phyloP scores from a whole-genome alignment of 2,888 invertebrate genomes.

The Hypercompe scribonia region DNA sequence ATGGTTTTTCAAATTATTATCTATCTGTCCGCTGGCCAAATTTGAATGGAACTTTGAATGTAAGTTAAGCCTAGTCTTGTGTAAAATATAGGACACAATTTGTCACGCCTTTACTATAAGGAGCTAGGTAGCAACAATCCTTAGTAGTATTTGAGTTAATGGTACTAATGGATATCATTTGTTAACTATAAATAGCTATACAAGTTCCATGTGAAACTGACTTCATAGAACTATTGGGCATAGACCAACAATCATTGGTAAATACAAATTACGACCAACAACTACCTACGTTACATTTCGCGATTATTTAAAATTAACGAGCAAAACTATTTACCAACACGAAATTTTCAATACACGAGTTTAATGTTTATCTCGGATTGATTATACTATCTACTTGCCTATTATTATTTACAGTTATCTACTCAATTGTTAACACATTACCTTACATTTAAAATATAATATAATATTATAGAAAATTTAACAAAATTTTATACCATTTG shows the following conservation, averaged over 20 bases:
- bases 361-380: not conserved
- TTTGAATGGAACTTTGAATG: no score
- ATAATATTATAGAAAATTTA: not conserved
- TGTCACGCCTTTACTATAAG: no score
- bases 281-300: not conserved
- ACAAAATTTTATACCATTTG: not conserved
- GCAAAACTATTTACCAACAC: not conserved
- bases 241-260: not conserved
- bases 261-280: not conserved
- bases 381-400: not conserved
- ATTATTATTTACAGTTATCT: not conserved
- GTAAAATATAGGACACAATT: no score
- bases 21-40: no score
- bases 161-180: no score
- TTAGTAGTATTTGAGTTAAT: no score
- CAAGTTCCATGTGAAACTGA: no score
- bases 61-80: no score
- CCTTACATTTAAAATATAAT: not conserved
- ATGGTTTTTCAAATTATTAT: no score
- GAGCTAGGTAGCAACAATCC: no score
- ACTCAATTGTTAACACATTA: not conserved
- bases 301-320: not conserved
- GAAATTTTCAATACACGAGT: not conserved
- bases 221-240: no score
- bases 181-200: no score